Evolutionary conservation across 2,797 vertebrate genomes (phyloP).

Genomic region (Enteromius treurensis): DNA sequence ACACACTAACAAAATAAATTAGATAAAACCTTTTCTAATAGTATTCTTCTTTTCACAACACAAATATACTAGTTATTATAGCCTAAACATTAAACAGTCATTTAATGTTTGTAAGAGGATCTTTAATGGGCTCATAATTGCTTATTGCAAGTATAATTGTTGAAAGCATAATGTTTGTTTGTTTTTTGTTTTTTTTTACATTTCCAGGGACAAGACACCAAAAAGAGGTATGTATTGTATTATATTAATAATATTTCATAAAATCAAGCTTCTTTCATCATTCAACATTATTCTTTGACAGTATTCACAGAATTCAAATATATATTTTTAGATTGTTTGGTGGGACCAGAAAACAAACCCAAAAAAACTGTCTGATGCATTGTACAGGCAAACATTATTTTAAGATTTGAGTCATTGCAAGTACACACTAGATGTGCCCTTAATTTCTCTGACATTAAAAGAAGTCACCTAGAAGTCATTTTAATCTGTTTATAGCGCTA

Average conservation of each 20-base stretch:
- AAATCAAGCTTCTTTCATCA: not conserved
- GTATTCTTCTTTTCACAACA: not conserved
- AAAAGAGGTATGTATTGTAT: too few relatives aligned
- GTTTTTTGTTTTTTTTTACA: not conserved
- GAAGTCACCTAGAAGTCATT: not conserved
- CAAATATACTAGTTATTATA: too few relatives aligned
- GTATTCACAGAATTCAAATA: not conserved
- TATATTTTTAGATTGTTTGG: not conserved
- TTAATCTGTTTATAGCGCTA: not conserved
- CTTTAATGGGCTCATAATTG: not conserved
- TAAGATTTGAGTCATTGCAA: slow-evolving; percentile 4
- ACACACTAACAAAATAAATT: not conserved
- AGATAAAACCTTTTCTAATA: not conserved
- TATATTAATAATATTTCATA: not conserved
- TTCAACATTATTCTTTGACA: not conserved
- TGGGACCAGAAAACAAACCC: not conserved
- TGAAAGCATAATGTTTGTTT: not conserved
- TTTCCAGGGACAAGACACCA: not conserved
- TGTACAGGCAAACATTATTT: slow-evolving; percentile 5
- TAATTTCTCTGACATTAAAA: slow-evolving; percentile 9
- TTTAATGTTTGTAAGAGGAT: not conserved
- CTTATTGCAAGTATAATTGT: not conserved
- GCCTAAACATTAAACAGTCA: not conserved
- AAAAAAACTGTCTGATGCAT: not conserved
- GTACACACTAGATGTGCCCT: not conserved